These are phyloP conservation scores for Hetaerina americana DNA, from an alignment of 1,140 invertebrate genomes.

Conservation along the genomic window DNA sequence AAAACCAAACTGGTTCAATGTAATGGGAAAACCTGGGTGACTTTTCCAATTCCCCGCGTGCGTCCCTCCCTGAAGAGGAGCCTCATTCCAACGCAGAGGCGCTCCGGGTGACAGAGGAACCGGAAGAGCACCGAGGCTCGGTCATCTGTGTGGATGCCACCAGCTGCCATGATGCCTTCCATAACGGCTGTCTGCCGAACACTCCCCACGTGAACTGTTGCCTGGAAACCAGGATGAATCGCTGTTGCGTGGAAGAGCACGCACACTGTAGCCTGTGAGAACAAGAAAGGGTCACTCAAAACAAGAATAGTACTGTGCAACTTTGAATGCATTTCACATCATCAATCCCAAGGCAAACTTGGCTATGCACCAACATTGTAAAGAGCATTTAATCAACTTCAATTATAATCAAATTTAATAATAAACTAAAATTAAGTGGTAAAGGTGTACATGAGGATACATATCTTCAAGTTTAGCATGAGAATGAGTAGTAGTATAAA, in stretches of 20 bases:
- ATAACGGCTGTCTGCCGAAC: conserved; percentile 88
- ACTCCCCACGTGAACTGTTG: conserved; percentile 88
- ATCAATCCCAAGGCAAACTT: too few relatives aligned
- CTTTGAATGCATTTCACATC: too few relatives aligned
- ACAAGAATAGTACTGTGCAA: too few relatives aligned
- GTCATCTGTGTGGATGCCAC: conserved; percentile 63
- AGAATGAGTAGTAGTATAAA: too few relatives aligned
- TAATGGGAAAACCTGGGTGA: conserved; percentile 73
- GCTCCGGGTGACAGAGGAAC: conserved; percentile 83
- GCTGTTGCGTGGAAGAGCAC: conserved; percentile 28
- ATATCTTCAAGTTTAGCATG: too few relatives aligned
- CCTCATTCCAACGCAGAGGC: conserved; percentile 71
- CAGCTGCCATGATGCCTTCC: conserved; percentile 46
- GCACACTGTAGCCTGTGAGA: conserved; percentile 74
- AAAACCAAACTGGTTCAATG: too few relatives aligned
- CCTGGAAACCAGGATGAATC: conserved; percentile 64
- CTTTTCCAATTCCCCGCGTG: conserved; percentile 80
- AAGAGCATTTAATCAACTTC: too few relatives aligned
- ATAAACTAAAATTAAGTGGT: too few relatives aligned
- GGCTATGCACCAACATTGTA: too few relatives aligned
- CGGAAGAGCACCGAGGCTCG: conserved; percentile 74
- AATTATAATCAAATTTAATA: too few relatives aligned
- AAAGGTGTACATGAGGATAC: too few relatives aligned
- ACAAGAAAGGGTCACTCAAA: too few relatives aligned
- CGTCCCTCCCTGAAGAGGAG: conserved; percentile 79